Evolutionary conservation across 1,140 invertebrate species (phyloP), one percentile per base, ranked within the genome.

Genomic region (Mycetomoellerius zeteki): DNA sequence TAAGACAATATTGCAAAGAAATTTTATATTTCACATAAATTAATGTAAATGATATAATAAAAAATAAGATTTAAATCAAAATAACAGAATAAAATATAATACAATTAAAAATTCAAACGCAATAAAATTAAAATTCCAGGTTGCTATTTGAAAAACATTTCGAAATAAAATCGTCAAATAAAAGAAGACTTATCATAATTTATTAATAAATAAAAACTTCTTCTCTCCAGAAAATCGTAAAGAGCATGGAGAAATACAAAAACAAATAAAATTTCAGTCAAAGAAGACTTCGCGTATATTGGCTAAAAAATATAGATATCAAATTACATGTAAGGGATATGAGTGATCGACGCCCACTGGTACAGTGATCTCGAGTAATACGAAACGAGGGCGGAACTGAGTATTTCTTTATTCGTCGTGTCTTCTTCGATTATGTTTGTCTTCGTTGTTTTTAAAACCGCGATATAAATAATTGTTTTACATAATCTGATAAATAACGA

Each of bases 301-400:
- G 69, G 54, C 19, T 19, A 14, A 24, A 65, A 80, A 81, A 76
- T 86, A 88, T 88, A 69, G 16, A 56, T 75, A 43, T 90, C 80
- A 60, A 56, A 12, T 90, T 90, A 90, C 89, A 47, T 76, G 89
- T 88, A 88, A 90, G 47, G 86, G 89, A 90, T 87, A 75, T 86
- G 69, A 85, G 47, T 86, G 86, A 90, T 90, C 56, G 86, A 90
- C 89, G 89, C 89, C 89, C 88, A 90, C 80, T 52, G 33, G 10
- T 69, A 62, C 33, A 67, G 43, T 85, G 85, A 87, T 87, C 85
- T 90, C 89, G 65, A 56, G 89, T 89, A 90, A 90, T 78, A 82
- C 62, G 89, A 90, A 54, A 86, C 77, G 77, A 89, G 88, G 77
- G 89, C 89, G 88, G 84, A 82, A 84, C 88, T 78, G 60, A 27